phyloP scores from a whole-genome alignment of 2,888 invertebrate genomes.

The Apeira syringaria region DNA sequence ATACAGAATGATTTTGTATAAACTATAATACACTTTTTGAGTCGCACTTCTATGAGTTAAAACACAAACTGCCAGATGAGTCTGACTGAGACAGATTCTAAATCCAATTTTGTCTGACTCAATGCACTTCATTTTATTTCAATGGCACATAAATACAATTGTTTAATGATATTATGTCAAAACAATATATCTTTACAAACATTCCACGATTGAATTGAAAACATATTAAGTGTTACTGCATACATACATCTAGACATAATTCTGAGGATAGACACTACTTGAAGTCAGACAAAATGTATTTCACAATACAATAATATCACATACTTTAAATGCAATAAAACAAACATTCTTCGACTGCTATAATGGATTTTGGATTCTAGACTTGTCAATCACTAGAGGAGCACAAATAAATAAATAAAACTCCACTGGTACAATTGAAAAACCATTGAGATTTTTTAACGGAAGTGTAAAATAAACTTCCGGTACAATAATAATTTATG shows the following conservation, averaged over 20 bases:
- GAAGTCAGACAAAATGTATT: conserved; percentile 81
- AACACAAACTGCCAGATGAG: conserved; percentile 65
- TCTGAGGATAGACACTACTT: conserved; percentile 72
- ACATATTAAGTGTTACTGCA: conserved; percentile 61
- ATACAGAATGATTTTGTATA: conserved; percentile 81
- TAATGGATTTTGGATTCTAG: conserved; percentile 41
- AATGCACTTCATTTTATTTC: conserved; percentile 55
- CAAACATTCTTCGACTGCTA: conserved; percentile 62
- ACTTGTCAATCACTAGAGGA: conserved; percentile 55
- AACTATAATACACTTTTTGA: conserved; percentile 75
- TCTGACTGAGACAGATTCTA: conserved; percentile 62
- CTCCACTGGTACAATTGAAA: conserved; percentile 82
- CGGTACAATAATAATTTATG: conserved; percentile 83
- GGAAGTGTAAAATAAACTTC: conserved; percentile 77
- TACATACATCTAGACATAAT: conserved; percentile 50
- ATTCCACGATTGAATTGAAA: conserved; percentile 50
- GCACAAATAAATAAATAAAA: conserved; percentile 76
- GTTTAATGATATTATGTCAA: conserved; percentile 40
- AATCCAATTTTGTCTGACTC: conserved; percentile 79
- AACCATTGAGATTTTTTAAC: conserved; percentile 83
- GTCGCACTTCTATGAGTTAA: conserved; percentile 59
- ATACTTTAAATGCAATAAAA: conserved; percentile 80
- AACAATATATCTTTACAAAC: conserved; percentile 38
- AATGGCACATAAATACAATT: conserved; percentile 66
- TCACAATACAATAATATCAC: conserved; percentile 81